A percentile compares a stretch with the other conserved stretches of the same genome.
phyloP scores from a whole-genome alignment of 2,113 vertebrate genomes.

The Nycticorax nycticorax region DNA sequence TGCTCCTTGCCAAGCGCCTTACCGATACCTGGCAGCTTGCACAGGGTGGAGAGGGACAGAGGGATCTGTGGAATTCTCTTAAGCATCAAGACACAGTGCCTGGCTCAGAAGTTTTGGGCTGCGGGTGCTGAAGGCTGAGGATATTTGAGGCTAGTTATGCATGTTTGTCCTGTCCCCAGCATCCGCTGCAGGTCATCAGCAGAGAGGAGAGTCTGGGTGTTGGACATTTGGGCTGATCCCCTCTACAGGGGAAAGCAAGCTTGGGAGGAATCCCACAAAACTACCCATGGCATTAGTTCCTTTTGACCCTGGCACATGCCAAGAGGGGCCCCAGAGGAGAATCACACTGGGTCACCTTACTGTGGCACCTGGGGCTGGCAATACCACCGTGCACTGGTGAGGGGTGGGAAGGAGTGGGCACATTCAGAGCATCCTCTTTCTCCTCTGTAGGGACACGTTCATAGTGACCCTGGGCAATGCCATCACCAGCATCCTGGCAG shows the following conservation, averaged over 20 bases:
- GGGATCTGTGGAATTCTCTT: not conserved
- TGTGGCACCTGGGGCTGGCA: not conserved
- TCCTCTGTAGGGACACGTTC: constrained; percentile 76
- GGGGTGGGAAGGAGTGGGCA: not conserved
- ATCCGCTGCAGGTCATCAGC: accelerated
- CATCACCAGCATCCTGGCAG: constrained; percentile 83
- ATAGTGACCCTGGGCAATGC: constrained; percentile 84
- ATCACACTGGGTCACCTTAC: not conserved
- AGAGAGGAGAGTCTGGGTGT: not conserved
- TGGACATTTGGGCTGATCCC: not conserved
- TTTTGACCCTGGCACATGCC: not conserved
- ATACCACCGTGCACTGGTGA: accelerated
- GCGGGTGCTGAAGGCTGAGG: not conserved
- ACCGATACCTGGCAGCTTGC: not conserved
- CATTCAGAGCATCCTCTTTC: not conserved
- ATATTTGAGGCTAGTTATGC: not conserved
- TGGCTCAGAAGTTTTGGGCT: not conserved
- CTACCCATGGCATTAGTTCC: not conserved
- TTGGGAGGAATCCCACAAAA: not conserved
- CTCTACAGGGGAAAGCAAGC: not conserved
- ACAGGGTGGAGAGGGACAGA: not conserved
- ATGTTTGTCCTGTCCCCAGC: not conserved
- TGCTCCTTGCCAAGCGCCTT: not conserved
- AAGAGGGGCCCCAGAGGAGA: not conserved
- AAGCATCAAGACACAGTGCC: not conserved